These are phyloP conservation scores for Lamprotornis superbus DNA, from an alignment of 2,113 vertebrate species.

Conservation along the genomic window DNA sequence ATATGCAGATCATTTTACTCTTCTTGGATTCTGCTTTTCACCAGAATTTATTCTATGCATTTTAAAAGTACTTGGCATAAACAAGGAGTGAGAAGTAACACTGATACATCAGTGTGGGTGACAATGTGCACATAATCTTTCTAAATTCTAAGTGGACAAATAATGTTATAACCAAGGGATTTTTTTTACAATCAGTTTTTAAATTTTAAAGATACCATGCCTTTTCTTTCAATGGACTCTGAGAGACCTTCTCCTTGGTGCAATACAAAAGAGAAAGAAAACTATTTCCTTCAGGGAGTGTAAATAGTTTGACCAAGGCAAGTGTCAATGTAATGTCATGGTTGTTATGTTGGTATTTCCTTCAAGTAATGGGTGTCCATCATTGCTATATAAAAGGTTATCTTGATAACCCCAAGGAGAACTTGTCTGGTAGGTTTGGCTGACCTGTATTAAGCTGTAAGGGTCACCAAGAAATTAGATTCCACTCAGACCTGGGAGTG, in stretches of 20 bases:
- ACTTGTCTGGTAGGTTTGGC: background rate
- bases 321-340: background rate
- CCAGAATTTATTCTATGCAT: background rate
- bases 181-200: background rate
- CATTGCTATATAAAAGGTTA: background rate
- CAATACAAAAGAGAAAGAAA: background rate
- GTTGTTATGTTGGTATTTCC: background rate
- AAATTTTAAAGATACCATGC: background rate
- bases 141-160: background rate
- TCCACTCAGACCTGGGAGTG: background rate
- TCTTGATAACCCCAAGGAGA: background rate
- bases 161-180: background rate
- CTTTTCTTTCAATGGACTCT: background rate
- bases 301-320: background rate
- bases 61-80: background rate
- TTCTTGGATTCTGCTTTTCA: background rate
- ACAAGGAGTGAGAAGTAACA: background rate
- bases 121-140: background rate
- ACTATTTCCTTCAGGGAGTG: background rate
- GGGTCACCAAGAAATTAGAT: background rate
- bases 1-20: background rate
- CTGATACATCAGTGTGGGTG: background rate
- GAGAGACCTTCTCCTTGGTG: background rate
- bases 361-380: background rate
- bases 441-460: background rate